A percentile compares a stretch with the other conserved stretches of the same genome.
Evolutionary conservation across 2,113 vertebrate genomes (phyloP).

Genomic region (Colius striatus): DNA sequence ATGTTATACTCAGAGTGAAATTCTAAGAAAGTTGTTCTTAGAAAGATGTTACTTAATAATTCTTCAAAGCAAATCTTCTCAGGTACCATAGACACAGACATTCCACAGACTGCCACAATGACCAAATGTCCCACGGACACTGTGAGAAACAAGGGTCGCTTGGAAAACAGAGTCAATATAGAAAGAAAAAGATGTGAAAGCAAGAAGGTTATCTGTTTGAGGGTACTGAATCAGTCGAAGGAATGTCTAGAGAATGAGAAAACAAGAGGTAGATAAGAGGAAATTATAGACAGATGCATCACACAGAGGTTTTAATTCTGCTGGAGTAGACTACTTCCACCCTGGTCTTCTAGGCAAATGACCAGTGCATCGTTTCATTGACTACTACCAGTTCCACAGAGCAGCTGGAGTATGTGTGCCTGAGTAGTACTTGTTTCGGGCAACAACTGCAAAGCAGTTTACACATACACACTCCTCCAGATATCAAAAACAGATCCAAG

Average conservation of each 20-base stretch:
- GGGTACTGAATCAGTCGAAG: background rate
- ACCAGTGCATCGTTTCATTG: background rate
- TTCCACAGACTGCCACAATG: background rate
- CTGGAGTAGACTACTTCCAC: background rate
- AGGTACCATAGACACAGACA: background rate
- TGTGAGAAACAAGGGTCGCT: background rate
- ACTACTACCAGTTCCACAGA: background rate
- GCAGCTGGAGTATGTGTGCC: background rate
- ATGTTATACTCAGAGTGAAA: background rate
- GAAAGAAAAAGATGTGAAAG: background rate
- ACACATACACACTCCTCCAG: background rate
- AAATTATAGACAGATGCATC: background rate
- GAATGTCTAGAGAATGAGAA: background rate
- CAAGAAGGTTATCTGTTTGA: background rate
- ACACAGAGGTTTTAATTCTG: background rate
- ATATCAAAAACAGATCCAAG: background rate
- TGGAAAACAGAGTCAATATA: background rate
- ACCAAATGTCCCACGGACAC: background rate
- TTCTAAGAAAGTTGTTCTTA: background rate
- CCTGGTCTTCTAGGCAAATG: background rate
- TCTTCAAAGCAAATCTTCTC: background rate
- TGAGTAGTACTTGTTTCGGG: background rate
- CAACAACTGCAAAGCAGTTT: conserved; percentile 13
- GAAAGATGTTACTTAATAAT: background rate
- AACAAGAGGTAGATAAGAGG: background rate